Evolutionary conservation across 2,113 vertebrate genomes (phyloP).

Genomic region (Blennius ocellaris): DNA sequence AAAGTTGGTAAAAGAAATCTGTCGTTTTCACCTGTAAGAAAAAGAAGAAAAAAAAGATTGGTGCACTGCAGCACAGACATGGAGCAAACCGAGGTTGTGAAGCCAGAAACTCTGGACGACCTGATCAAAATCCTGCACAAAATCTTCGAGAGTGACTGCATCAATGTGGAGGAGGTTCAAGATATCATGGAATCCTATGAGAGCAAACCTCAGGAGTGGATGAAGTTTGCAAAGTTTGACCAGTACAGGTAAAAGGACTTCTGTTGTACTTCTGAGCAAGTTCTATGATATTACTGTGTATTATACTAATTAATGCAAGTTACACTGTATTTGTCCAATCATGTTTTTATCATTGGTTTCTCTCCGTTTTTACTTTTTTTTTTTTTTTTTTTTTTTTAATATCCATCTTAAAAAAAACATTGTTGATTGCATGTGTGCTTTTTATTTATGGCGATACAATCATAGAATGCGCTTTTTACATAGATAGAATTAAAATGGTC

Average conservation of each 20-base stretch:
- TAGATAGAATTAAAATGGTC: too few relatives aligned
- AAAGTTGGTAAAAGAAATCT: slow-evolving; percentile 25
- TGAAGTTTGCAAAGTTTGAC: slow-evolving; percentile 89
- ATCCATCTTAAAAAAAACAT: too few relatives aligned
- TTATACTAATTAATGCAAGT: too few relatives aligned
- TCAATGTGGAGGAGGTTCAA: slow-evolving; percentile 93
- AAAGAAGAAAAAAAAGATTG: not conserved
- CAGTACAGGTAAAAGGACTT: slow-evolving; percentile 87
- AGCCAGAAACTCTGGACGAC: slow-evolving; percentile 86
- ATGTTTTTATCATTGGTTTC: too few relatives aligned
- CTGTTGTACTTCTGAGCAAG: not conserved
- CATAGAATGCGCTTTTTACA: too few relatives aligned
- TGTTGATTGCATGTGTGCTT: too few relatives aligned
- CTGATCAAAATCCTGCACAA: slow-evolving; percentile 87
- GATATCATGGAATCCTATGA: slow-evolving; percentile 91
- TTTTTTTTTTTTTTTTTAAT: too few relatives aligned
- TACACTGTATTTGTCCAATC: too few relatives aligned
- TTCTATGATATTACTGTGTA: too few relatives aligned
- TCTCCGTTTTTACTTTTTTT: too few relatives aligned
- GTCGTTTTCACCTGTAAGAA: not conserved
- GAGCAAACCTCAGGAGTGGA: slow-evolving; percentile 91
- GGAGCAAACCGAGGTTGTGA: slow-evolving; percentile 86
- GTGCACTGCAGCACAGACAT: slow-evolving; percentile 55
- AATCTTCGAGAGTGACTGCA: slow-evolving; percentile 85
- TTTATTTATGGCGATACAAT: too few relatives aligned